Percentiles rank a stretch among this genome's conserved stretches.
These are phyloP conservation scores for Monochamus saltuarius DNA, from an alignment of 1,140 invertebrate genomes.

Conservation along the genomic window DNA sequence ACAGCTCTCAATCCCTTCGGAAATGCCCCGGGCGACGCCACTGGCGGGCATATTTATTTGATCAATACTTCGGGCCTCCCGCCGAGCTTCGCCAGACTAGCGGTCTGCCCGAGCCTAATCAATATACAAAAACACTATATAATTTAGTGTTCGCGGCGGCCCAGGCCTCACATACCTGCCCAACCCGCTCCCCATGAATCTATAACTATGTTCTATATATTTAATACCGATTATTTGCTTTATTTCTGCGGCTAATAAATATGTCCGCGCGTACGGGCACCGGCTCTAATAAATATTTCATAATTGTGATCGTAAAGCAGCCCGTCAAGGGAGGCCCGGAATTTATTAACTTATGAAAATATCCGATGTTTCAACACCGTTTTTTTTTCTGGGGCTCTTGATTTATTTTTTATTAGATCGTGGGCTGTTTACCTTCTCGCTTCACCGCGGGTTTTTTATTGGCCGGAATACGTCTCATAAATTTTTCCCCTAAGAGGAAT, in stretches of 20 bases:
- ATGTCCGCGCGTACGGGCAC: conserved; percentile 36
- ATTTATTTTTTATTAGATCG: conserved; percentile 26
- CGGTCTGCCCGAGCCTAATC: conserved; percentile 44
- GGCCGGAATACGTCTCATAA: too few species aligned
- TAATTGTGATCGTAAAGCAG: conserved; percentile 43
- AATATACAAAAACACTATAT: conserved; percentile 48
- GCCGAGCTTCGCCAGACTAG: conserved; percentile 44
- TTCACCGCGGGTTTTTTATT: too few species aligned
- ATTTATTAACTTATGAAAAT: conserved; percentile 34
- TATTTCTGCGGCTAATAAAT: conserved; percentile 43
- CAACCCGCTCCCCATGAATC: conserved; percentile 33
- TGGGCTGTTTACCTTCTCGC: too few species aligned
- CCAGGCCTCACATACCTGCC: conserved; percentile 29
- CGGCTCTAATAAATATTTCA: conserved; percentile 40
- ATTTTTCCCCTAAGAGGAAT: too few species aligned
- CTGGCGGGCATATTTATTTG: conserved; percentile 41
- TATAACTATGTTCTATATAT: conserved; percentile 40
- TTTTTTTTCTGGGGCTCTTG: conserved; percentile 28
- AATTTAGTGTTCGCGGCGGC: conserved; percentile 44
- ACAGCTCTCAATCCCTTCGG: too few species aligned
- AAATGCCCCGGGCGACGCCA: too few species aligned
- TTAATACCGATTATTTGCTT: conserved; percentile 43
- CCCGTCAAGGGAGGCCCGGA: conserved; percentile 32
- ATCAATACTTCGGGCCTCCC: conserved; percentile 46
- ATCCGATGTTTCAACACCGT: conserved; percentile 29